A percentile compares a stretch with the other conserved stretches of the same genome.
phyloP scores from a whole-genome alignment of 2,888 invertebrate genomes.

The Glyphotaelius pellucidus region DNA sequence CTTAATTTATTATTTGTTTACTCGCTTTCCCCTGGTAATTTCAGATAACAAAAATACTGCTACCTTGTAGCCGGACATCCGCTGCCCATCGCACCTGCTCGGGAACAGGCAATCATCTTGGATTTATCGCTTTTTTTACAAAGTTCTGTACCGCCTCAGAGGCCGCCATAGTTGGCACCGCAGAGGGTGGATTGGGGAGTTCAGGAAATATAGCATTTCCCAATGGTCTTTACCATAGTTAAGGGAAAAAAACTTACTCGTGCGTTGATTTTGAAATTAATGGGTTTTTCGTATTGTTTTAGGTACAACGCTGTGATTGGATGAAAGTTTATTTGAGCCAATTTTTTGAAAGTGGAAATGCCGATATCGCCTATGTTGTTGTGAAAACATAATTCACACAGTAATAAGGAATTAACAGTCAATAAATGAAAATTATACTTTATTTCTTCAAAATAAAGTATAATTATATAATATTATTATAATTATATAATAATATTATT shows the following conservation, averaged over 20 bases:
- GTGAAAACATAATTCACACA: no score
- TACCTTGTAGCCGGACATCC: slow-evolving; percentile 61
- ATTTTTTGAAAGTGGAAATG: no score
- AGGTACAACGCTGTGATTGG: not conserved
- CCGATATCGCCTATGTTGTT: no score
- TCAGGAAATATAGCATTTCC: slow-evolving; percentile 55
- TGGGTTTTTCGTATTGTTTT: not conserved
- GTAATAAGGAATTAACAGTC: no score
- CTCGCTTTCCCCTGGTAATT: slow-evolving; percentile 24
- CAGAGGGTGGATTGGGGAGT: not conserved
- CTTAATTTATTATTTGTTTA: slow-evolving; percentile 51
- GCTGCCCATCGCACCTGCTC: slow-evolving; percentile 63
- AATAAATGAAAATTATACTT: no score
- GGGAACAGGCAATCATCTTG: slow-evolving; percentile 49
- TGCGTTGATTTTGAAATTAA: not conserved
- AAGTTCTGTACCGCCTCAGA: slow-evolving; percentile 4
- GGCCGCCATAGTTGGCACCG: not conserved
- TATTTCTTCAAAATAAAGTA: no score
- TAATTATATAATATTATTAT: no score
- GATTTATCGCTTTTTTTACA: slow-evolving; percentile 58
- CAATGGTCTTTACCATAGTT: not conserved
- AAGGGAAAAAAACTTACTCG: not conserved
- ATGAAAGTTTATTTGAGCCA: no score
- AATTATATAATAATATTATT: no score
- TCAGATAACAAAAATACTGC: slow-evolving; percentile 50